Base-by-base conservation (phyloP, 1,140 invertebrate genomes). In the Oncopeltus fasciatus region DNA sequence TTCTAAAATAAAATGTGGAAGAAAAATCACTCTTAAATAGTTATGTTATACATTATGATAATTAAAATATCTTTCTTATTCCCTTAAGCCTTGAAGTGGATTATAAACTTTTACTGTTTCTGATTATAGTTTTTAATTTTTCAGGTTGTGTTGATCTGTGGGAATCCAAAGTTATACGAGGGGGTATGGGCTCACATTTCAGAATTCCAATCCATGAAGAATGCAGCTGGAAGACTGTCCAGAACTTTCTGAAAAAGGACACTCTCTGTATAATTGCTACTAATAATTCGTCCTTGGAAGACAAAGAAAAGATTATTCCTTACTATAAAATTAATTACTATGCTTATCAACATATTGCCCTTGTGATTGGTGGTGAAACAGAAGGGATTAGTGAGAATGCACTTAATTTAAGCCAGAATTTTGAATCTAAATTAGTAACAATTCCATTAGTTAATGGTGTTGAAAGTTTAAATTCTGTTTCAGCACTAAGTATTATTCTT, bases 291-390 rank as follows among this genome's bases (percentile, higher is more conserved):
- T 18, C 33, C 56, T 49, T 18, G 33, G 59, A 21, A 53, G 63
- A 57, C 21, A 11, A 67, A 27, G 67, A 87, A 57, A 80, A 82
- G 11, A 66, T 82, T 46, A 59, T 81, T 26, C 80, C 83, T 33
- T 89, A 88, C 73, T 83, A 81, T 72, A 69, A 74, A 38, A 68
- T 83, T 8, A 72, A 84, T 68, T 86, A 79, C 72, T 70, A 73
- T 27, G 67, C 70, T 38, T 71, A 72, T 4, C 69, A 77, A 49
- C 74, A 78, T 63, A 73, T 81, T 18, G 78, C 83, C 27, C 69
- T 95, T 1, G 76, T 95, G 33, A 77, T 95, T 67, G 90, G 91
- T 24, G 90, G 91, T n/a, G 92, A 95, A 76, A 92, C 88, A 18
- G 79, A 87, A 72, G 90, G 92, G 0, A 74, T 95, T 3, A 90